A percentile compares a stretch with the other conserved stretches of the same genome.
Evolutionary conservation across 2,797 vertebrate species (phyloP).

Genomic region (Crenichthys baileyi): DNA sequence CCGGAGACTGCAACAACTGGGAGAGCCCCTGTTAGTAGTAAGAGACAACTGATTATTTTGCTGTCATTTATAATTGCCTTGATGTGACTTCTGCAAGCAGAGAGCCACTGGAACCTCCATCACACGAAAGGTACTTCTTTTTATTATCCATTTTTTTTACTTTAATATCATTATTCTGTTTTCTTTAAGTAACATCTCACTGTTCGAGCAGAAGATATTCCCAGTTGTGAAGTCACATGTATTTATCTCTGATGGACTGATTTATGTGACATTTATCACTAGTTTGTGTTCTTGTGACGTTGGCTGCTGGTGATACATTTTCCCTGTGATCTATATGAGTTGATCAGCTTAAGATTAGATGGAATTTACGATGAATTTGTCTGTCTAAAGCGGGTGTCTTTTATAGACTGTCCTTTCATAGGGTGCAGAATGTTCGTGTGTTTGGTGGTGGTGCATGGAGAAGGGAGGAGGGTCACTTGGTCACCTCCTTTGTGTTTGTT

Average conservation of each 20-base stretch:
- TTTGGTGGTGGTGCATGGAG: constrained; percentile 8
- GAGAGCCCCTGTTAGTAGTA: constrained; percentile 57
- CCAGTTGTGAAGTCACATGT: constrained; percentile 24
- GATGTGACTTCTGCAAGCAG: constrained; percentile 56
- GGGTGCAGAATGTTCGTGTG: constrained; percentile 25
- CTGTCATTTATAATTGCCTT: constrained; percentile 67
- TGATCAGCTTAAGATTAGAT: background rate
- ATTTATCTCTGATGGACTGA: constrained; percentile 9
- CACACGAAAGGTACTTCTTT: constrained; percentile 57
- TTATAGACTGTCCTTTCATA: constrained; percentile 15
- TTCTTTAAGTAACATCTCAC: constrained; percentile 16
- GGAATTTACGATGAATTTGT: background rate
- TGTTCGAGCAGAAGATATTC: constrained; percentile 34
- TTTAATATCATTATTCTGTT: constrained; percentile 13
- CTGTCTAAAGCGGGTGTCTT: constrained; percentile 3
- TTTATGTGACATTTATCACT: constrained; percentile 21
- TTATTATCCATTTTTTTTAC: background rate
- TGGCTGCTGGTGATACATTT: background rate
- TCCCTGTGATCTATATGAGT: background rate
- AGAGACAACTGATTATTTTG: constrained; percentile 63
- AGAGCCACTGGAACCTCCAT: constrained; percentile 33
- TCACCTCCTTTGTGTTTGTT: constrained; percentile 69
- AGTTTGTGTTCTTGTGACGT: background rate
- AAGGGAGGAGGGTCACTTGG: constrained; percentile 64
- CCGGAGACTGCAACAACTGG: constrained; percentile 53